Conservation (phyloP, 2,797 vertebrate genomes). For the Phrynocephalus vlangalii region DNA sequence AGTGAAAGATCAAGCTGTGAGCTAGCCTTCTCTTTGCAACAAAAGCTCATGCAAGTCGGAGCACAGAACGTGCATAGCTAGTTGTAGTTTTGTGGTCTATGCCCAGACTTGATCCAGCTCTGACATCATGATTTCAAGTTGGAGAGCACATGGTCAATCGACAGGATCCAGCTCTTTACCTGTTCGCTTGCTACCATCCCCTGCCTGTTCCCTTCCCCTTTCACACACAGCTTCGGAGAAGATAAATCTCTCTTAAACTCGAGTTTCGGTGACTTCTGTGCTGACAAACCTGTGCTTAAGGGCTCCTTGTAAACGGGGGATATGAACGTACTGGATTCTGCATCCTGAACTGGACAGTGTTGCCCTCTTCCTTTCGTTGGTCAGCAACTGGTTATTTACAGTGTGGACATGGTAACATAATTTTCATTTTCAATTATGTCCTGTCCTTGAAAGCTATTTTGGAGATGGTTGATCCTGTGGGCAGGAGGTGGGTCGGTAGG, state of each 20-base stretch:
- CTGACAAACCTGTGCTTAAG: background rate
- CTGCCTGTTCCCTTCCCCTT: background rate
- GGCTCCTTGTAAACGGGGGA: background rate
- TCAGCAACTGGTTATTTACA: background rate
- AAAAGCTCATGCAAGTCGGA: background rate
- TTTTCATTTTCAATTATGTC: background rate
- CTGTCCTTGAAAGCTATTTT: background rate
- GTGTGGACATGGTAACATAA: background rate
- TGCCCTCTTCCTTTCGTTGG: background rate
- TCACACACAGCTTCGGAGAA: background rate
- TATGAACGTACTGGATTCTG: background rate
- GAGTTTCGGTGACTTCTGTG: background rate
- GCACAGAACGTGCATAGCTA: background rate
- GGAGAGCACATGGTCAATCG: background rate
- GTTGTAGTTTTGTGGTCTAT: background rate
- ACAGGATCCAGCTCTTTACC: background rate
- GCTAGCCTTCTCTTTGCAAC: background rate
- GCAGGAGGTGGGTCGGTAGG: background rate
- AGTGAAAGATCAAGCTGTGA: background rate
- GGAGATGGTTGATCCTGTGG: background rate
- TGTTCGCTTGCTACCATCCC: background rate
- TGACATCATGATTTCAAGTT: background rate
- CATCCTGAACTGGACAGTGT: background rate
- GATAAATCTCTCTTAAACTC: background rate
- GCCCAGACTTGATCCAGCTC: background rate